phyloP scores from a whole-genome alignment of 2,888 invertebrate species.

The Microplitis manilae region DNA sequence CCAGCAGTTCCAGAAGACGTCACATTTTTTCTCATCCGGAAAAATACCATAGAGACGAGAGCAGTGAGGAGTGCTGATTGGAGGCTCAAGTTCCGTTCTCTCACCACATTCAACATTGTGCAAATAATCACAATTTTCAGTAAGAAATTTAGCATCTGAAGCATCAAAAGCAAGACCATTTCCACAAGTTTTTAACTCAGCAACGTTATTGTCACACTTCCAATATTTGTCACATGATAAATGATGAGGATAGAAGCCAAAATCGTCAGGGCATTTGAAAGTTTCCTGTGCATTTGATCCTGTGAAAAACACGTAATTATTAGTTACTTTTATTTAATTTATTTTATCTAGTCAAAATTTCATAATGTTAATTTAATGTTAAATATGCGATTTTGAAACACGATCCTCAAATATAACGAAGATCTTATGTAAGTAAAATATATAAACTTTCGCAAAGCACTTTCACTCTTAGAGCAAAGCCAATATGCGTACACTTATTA shows the following conservation, averaged over 20 bases:
- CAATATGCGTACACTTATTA: slow-evolving; percentile 45
- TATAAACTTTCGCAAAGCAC: slow-evolving; percentile 70
- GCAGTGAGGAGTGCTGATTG: slow-evolving; percentile 89
- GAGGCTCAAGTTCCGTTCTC: slow-evolving; percentile 88
- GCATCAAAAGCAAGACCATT: slow-evolving; percentile 95
- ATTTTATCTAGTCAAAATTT: slow-evolving; percentile 1
- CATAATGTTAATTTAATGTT: background rate
- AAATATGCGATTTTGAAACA: slow-evolving; percentile 26
- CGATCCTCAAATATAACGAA: slow-evolving; percentile 67
- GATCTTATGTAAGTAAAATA: slow-evolving; percentile 40
- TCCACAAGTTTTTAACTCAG: slow-evolving; percentile 93
- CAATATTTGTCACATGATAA: slow-evolving; percentile 94
- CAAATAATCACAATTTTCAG: slow-evolving; percentile 95
- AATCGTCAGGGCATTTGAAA: slow-evolving; percentile 95
- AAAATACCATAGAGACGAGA: slow-evolving; percentile 92
- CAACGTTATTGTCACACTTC: slow-evolving; percentile 92
- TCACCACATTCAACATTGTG: slow-evolving; percentile 96
- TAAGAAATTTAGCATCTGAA: slow-evolving; percentile 88
- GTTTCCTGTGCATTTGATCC: slow-evolving; percentile 80
- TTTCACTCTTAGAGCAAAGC: slow-evolving; percentile 66
- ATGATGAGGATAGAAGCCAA: slow-evolving; percentile 94
- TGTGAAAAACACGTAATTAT: slow-evolving; percentile 48
- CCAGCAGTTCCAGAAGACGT: slow-evolving; percentile 98
- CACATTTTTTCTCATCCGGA: slow-evolving; percentile 89
- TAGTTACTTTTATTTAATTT: slow-evolving; percentile 3